Base-by-base conservation (phyloP, 2,888 invertebrate genomes). In the Noctuana brunneofusca region DNA sequence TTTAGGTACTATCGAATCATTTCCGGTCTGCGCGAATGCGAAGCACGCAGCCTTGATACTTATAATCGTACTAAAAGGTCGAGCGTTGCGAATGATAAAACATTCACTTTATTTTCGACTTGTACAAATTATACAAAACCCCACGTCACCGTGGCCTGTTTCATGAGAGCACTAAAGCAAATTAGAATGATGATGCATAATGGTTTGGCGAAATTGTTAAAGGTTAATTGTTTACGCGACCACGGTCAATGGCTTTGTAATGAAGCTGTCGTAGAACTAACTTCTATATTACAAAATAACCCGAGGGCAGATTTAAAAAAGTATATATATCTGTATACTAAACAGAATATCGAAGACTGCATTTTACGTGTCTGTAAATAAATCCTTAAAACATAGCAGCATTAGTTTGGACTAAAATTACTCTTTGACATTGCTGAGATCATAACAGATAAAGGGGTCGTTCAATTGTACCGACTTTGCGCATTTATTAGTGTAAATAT, bases 11-110 rank as follows among this genome's bases (percentile, higher is more conserved):
- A 30, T 38, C 14, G 48, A 38, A 35, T 16, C 12, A 27, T 48
- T 60, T 60, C 60, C 60, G 60, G 60, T 35, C 24, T 3, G 32
- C 54, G 38, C 54, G 48, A 60, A 60, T 16, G 41, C 16, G 9
- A 41, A 9, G 24, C 53, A 54, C 48, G 27, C 20, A 54, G 18
- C 60, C 60, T 60, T 60, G 60, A 16, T 49, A 54, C 54, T 54
- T 60, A 60, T 60, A 60, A 54, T 54, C 24, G 16, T 24, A 48
- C 24, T 56, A 52, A 64, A 67, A 67, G 64, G 67, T 67, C 66
- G 60, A 52, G 38, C 52, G 58, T 52, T 43, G 46, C 59, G 50
- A 65, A 57, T 54, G 56, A 49, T 50, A 65, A 66, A 56, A 58
- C 64, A 66, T 64, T 66, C 64, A 66, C 64, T 56, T 64, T 46